These are phyloP conservation scores for Chorisops tibialis DNA, from an alignment of 2,888 invertebrate genomes.

Conservation along the genomic window DNA sequence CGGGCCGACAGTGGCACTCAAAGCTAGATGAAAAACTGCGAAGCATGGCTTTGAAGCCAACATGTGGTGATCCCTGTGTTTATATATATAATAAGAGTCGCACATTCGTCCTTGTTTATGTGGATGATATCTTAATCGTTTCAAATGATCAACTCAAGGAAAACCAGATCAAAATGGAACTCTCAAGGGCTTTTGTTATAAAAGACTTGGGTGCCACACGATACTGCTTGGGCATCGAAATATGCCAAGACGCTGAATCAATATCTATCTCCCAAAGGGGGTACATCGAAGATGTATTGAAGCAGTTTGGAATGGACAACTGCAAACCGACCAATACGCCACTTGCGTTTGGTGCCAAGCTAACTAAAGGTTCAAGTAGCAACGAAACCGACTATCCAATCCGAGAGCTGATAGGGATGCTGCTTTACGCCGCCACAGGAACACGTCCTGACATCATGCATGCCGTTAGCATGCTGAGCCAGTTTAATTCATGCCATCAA, in stretches of 20 bases:
- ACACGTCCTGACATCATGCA: not conserved
- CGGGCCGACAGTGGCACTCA: no score
- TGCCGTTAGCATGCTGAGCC: no score
- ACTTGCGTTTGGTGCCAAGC: no score
- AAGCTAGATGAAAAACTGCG: no score
- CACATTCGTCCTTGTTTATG: not conserved
- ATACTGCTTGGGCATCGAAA: not conserved
- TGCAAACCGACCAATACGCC: not conserved
- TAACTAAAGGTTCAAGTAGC: no score
- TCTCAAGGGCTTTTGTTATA: not conserved
- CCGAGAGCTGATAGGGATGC: not conserved
- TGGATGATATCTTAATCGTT: not conserved
- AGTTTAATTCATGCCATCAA: no score
- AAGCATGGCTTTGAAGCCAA: constrained; percentile 30
- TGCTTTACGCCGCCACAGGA: not conserved
- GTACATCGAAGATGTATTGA: not conserved
- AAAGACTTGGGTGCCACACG: not conserved
- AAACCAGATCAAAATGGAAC: not conserved
- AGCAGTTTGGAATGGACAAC: not conserved
- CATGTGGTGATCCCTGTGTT: constrained; percentile 33
- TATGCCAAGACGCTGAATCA: not conserved
- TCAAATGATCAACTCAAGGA: not conserved
- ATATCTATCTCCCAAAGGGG: not conserved
- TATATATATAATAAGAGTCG: constrained; percentile 20
- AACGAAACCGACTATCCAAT: not conserved